phyloP scores from a whole-genome alignment of 2,888 invertebrate species.

The Erebia palarica region DNA sequence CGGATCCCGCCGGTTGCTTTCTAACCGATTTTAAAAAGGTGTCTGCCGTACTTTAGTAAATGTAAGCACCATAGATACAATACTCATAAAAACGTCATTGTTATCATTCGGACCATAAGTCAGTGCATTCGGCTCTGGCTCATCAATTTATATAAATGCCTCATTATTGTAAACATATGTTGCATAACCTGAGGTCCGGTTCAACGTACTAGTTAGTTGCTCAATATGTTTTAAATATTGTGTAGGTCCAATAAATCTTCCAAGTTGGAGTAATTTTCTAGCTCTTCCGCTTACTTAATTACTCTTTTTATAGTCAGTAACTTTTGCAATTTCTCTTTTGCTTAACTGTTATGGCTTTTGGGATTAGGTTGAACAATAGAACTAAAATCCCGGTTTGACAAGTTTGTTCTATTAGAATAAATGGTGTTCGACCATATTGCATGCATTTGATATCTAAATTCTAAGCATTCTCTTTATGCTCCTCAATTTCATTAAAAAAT shows the following conservation, averaged over 20 bases:
- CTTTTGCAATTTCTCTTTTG: too few species aligned
- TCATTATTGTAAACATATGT: constrained; percentile 41
- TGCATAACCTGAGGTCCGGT: constrained; percentile 39
- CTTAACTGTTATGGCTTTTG: too few species aligned
- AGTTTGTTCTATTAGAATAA: too few species aligned
- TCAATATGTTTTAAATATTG: neutral
- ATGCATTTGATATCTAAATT: too few species aligned
- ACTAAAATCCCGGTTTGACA: too few species aligned
- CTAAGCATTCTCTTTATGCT: too few species aligned
- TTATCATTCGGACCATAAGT: constrained; percentile 33
- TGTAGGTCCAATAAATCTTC: neutral
- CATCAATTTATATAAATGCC: constrained; percentile 45
- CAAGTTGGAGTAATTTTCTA: neutral
- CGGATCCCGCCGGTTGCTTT: constrained; percentile 25
- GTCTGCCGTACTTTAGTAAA: neutral
- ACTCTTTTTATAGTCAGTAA: neutral
- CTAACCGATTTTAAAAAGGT: constrained; percentile 29
- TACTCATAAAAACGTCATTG: constrained; percentile 36
- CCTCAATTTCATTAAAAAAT: too few species aligned
- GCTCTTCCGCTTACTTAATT: neutral
- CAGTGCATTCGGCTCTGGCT: constrained; percentile 31
- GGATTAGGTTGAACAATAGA: too few species aligned
- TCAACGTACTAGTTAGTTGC: constrained; percentile 21
- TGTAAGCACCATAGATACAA: constrained; percentile 2
- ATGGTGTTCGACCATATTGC: too few species aligned